Percentiles rank a stretch among this genome's conserved stretches.
These are phyloP conservation scores for Colletes latitarsis DNA, from an alignment of 1,140 invertebrate species.

Conservation along the genomic window DNA sequence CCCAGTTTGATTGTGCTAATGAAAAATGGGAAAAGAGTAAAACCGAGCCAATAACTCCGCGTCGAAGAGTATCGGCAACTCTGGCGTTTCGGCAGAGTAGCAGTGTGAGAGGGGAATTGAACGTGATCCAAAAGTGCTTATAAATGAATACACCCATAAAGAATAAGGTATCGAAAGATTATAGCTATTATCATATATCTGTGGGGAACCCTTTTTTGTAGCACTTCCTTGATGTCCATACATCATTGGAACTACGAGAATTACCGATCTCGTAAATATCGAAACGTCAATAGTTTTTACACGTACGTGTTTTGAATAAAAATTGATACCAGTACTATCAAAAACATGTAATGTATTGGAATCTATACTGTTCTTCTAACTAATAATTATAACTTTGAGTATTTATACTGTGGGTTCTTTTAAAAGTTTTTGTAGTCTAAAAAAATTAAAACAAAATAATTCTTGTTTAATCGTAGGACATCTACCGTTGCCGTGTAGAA, in stretches of 20 bases:
- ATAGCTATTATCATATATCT: slow-evolving; percentile 69
- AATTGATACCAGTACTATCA: neutral
- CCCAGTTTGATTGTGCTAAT: slow-evolving; percentile 67
- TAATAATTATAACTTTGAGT: no score
- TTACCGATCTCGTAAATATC: slow-evolving; percentile 49
- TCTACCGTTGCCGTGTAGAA: no score
- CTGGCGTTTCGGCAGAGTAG: slow-evolving; percentile 4
- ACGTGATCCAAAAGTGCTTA: slow-evolving; percentile 70
- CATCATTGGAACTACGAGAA: slow-evolving; percentile 37
- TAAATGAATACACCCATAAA: slow-evolving; percentile 70
- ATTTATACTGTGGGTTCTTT: no score
- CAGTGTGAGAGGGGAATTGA: slow-evolving; percentile 62
- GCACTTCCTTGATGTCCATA: slow-evolving; percentile 12
- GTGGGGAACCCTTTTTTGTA: slow-evolving; percentile 35
- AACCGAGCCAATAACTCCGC: slow-evolving; percentile 52
- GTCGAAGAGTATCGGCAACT: slow-evolving; percentile 19
- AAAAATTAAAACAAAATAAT: no score
- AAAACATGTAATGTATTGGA: no score
- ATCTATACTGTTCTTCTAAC: no score
- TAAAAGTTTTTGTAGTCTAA: no score
- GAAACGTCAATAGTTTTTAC: slow-evolving; percentile 21
- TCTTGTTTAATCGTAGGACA: no score
- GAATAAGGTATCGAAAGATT: slow-evolving; percentile 69
- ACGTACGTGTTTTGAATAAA: slow-evolving; percentile 1
- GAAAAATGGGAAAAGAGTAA: slow-evolving; percentile 70